Base-by-base conservation (phyloP, 53 echinoderm and acorn worm species). In the Apostichopus leukothele region DNA sequence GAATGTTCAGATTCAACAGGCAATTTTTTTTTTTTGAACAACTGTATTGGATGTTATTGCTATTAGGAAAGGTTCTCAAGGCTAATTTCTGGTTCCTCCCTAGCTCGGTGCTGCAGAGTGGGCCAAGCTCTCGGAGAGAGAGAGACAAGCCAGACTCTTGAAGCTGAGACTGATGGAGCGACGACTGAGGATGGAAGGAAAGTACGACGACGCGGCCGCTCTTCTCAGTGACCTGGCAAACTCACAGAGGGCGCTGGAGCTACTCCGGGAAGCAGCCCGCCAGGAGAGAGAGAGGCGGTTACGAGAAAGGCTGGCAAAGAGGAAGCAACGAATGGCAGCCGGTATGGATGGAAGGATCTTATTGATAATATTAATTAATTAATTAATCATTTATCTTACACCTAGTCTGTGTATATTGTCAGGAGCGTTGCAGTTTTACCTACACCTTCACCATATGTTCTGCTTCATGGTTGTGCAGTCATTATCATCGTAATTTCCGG, bases 111-210 rank as follows among this genome's bases (percentile, higher is more conserved):
- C 94, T 53, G 93, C 93, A 1, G 94, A 96, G 53, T 98, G 98
- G 98, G 94, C 98, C 52, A 77, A 83, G 59, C 94, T 97, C 91
- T 92, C 92, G n/a, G 96, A 96, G 90, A 75, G 92, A 75, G 96
- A 96, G 67, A 89, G 96, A 7, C 96, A 96, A 78, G 92, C 91
- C 60, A 87, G 90, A 55, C 79, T 96, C 13, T 92, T 95, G 93
- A 95, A 95, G 55, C 90, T 95, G 53, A 96, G 86, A 63, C 89
- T 96, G 76, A 90, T 93, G 81, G 95, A 96, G 86, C 88, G 94
- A 23, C 92, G 90, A 67, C 52, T 96, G 76, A 90, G 96, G 86
- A 89, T 89, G 83, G 93, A 95, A 23, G 95, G 95, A 8, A 95
- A 91, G 83, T 95, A 91, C 83, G 96, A 96, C 76, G 95, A 96